Evolutionary conservation across 2,797 vertebrate genomes (phyloP).

Genomic region (Danio choprae): DNA sequence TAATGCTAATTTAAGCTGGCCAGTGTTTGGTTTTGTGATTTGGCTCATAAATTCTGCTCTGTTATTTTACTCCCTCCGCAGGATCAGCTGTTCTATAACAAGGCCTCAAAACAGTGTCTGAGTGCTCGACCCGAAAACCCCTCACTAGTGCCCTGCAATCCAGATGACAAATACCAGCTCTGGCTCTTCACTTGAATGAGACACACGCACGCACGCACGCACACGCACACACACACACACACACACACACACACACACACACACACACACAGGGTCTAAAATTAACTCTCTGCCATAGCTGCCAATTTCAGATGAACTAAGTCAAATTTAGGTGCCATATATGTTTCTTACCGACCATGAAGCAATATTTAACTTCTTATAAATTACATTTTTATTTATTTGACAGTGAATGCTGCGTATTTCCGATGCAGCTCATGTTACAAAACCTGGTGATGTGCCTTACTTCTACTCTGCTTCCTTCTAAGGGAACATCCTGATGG

Average conservation of each 20-base stretch:
- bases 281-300: not conserved
- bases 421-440: slow-evolving; percentile 16
- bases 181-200: slow-evolving; percentile 87
- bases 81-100: slow-evolving; percentile 89
- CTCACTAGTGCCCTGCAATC: slow-evolving; percentile 83
- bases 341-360: not conserved
- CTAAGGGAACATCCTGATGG: slow-evolving; percentile 41
- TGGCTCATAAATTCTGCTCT: slow-evolving; percentile 33
- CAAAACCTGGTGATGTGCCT: not conserved
- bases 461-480: not conserved
- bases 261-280: slow-evolving; percentile 33
- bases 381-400: not conserved
- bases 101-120: slow-evolving; percentile 86
- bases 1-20: slow-evolving; percentile 23
- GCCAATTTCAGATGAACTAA: not conserved
- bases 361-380: not conserved
- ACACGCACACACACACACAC: slow-evolving; percentile 17
- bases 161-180: slow-evolving; percentile 89
- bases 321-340: not conserved
- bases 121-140: slow-evolving; percentile 86
- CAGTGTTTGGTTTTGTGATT: slow-evolving; percentile 36
- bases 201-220: not conserved
- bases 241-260: not conserved
- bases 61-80: slow-evolving; percentile 66
- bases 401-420: not conserved